These are phyloP conservation scores for Matsumyia berberina DNA, from an alignment of 2,888 invertebrate genomes.

Conservation along the genomic window DNA sequence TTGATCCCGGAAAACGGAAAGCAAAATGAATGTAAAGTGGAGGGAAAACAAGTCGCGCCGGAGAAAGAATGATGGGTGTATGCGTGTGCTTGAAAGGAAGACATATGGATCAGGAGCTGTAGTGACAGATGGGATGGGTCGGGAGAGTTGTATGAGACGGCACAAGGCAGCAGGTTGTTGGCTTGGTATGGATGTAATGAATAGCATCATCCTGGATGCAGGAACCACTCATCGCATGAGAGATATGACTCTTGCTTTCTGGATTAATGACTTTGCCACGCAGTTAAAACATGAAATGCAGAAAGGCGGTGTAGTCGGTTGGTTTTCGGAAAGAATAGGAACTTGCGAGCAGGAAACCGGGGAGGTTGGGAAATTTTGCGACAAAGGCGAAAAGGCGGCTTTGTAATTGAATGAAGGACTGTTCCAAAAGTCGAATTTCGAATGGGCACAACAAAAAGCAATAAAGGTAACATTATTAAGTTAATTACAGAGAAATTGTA, in stretches of 20 bases:
- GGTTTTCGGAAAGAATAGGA: background rate
- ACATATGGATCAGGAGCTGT: slow-evolving; percentile 72
- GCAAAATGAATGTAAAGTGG: slow-evolving; percentile 65
- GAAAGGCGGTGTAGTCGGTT: background rate
- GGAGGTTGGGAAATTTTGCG: background rate
- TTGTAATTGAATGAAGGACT: background rate
- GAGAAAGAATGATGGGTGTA: slow-evolving; percentile 65
- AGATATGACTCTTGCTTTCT: slow-evolving; percentile 73
- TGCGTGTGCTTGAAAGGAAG: slow-evolving; percentile 70
- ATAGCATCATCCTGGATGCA: slow-evolving; percentile 72
- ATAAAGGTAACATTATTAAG: background rate
- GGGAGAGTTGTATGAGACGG: background rate
- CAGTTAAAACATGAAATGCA: slow-evolving; percentile 66
- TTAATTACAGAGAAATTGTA: no score
- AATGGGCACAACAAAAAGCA: no score
- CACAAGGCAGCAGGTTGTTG: slow-evolving; percentile 33
- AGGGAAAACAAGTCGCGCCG: slow-evolving; percentile 49
- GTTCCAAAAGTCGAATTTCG: background rate
- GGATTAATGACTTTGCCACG: slow-evolving; percentile 74
- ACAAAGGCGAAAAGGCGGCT: background rate
- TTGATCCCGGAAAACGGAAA: slow-evolving; percentile 70
- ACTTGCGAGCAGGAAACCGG: background rate
- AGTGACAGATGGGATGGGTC: slow-evolving; percentile 59
- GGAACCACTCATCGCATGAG: slow-evolving; percentile 73
- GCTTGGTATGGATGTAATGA: slow-evolving; percentile 47